phyloP scores from a whole-genome alignment of 2,113 vertebrate species.

The Phaetusa simplex region DNA sequence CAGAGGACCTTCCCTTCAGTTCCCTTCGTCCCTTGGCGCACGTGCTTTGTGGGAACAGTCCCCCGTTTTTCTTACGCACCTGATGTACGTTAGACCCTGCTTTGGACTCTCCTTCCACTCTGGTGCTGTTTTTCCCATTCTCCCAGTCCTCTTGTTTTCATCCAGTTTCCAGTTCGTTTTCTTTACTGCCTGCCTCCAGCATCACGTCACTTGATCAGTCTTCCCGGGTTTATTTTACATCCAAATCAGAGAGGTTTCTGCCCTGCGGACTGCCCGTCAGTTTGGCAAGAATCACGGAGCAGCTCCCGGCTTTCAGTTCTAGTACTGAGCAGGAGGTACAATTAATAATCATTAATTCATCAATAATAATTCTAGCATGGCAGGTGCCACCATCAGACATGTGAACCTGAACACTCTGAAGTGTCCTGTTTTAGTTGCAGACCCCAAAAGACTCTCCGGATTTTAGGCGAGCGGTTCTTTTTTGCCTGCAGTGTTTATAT shows the following conservation, averaged over 20 bases:
- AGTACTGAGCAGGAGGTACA: not conserved
- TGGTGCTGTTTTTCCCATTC: not conserved
- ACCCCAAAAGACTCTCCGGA: not conserved
- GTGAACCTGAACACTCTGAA: not conserved
- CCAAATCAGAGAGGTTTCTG: not conserved
- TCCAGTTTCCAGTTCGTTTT: not conserved
- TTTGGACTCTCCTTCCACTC: not conserved
- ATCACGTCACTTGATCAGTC: not conserved
- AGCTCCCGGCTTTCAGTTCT: not conserved
- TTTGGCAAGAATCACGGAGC: not conserved
- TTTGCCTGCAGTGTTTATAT: not conserved
- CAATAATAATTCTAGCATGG: not conserved
- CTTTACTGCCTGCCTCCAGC: not conserved
- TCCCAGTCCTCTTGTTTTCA: not conserved
- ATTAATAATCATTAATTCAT: not conserved
- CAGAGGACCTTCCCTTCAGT: not conserved
- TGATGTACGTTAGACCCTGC: fast-evolving
- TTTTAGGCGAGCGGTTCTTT: not conserved
- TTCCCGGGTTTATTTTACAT: not conserved
- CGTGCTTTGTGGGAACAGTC: not conserved
- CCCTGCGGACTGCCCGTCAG: not conserved
- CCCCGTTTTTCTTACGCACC: not conserved
- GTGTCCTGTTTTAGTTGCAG: not conserved
- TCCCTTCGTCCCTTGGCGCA: not conserved
- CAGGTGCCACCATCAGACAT: not conserved